Percentiles rank a stretch among this genome's conserved stretches.
phyloP scores from a whole-genome alignment of 2,888 invertebrate species.

The Subacronicta megacephala region DNA sequence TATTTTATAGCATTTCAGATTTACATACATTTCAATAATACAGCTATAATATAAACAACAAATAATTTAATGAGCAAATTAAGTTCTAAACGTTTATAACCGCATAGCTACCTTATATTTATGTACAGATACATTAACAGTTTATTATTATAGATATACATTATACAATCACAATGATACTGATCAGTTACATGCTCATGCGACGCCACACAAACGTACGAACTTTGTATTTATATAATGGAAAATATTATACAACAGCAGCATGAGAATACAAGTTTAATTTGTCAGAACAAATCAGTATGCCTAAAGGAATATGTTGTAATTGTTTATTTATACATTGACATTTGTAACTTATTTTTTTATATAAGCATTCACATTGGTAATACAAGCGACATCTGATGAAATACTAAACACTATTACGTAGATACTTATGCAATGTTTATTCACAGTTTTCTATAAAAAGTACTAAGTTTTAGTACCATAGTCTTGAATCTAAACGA shows the following conservation, averaged over 20 bases:
- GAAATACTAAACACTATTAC: slow-evolving; percentile 49
- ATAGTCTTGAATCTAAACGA: slow-evolving; percentile 49
- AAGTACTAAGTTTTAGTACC: slow-evolving; percentile 32
- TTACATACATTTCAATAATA: slow-evolving; percentile 64
- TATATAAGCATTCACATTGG: slow-evolving; percentile 57
- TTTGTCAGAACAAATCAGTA: background rate
- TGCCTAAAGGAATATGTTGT: slow-evolving; percentile 3
- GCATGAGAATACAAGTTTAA: slow-evolving; percentile 3
- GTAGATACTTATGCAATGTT: slow-evolving; percentile 49
- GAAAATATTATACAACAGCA: slow-evolving; percentile 46
- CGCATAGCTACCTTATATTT: slow-evolving; percentile 57
- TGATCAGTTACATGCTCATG: slow-evolving; percentile 44
- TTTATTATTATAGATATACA: slow-evolving; percentile 52
- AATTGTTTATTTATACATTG: slow-evolving; percentile 14
- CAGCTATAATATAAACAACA: slow-evolving; percentile 47
- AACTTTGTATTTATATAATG: slow-evolving; percentile 16
- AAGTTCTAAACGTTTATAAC: slow-evolving; percentile 56
- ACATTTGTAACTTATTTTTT: slow-evolving; percentile 28
- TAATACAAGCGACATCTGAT: slow-evolving; percentile 54
- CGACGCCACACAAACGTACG: slow-evolving; percentile 27
- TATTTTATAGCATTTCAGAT: slow-evolving; percentile 67
- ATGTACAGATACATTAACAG: slow-evolving; percentile 58
- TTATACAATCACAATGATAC: slow-evolving; percentile 51
- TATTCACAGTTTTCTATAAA: slow-evolving; percentile 42
- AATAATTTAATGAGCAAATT: slow-evolving; percentile 53